These are phyloP conservation scores for Apodemia duryi DNA, from an alignment of 2,888 invertebrate genomes.

Conservation along the genomic window DNA sequence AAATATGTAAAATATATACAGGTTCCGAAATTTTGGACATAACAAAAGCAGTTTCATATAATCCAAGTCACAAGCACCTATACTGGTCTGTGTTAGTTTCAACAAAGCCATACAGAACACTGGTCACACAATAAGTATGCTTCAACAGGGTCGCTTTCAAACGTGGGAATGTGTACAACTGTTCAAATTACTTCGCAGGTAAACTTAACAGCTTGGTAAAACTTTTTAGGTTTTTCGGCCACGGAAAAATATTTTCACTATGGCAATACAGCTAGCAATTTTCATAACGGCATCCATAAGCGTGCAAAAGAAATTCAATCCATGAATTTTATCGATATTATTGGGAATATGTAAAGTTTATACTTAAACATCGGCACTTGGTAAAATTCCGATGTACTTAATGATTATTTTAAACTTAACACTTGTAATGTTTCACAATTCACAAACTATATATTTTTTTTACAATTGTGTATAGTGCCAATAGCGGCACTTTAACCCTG, in stretches of 20 bases:
- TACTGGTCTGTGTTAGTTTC: slow-evolving; percentile 35
- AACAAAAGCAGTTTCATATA: slow-evolving; percentile 23
- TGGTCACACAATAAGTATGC: slow-evolving; percentile 34
- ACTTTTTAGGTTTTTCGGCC: slow-evolving; percentile 40
- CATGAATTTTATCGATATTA: no score
- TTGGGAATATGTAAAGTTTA: no score
- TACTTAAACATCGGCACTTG: no score
- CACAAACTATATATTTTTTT: no score
- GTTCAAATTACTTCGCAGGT: slow-evolving; percentile 55
- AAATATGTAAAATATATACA: no score
- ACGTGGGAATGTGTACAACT: slow-evolving; percentile 63
- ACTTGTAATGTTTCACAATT: no score
- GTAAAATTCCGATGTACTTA: no score
- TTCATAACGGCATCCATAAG: no score
- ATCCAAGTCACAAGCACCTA: slow-evolving; percentile 24
- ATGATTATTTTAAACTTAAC: no score
- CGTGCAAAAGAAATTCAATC: no score
- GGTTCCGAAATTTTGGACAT: neutral
- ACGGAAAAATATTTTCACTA: slow-evolving; percentile 52
- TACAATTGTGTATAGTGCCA: no score
- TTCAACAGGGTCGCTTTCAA: slow-evolving; percentile 34
- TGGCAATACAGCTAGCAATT: neutral
- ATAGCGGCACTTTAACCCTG: no score
- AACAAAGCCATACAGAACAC: slow-evolving; percentile 39
- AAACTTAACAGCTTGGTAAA: slow-evolving; percentile 42